phyloP scores from a whole-genome alignment of 2,888 invertebrate genomes.

The Pherbina coryleti region DNA sequence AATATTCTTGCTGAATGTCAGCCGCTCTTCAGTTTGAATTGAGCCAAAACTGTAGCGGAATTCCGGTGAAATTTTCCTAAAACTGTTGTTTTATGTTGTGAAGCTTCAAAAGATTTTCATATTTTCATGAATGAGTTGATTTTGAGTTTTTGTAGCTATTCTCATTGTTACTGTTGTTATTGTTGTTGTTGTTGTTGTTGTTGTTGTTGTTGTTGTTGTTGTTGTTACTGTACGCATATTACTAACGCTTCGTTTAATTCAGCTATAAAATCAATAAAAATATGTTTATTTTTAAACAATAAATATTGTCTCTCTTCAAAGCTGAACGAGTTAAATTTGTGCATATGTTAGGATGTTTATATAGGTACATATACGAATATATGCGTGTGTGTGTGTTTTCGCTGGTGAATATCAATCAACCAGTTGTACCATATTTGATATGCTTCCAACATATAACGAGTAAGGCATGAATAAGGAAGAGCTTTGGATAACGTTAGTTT shows the following conservation, averaged over 20 bases:
- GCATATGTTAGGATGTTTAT: background rate
- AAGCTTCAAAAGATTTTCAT: background rate
- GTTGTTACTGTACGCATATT: background rate
- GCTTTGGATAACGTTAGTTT: no score
- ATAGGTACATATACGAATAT: background rate
- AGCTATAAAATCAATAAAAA: constrained; percentile 22
- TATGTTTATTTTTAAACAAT: constrained; percentile 25
- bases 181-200: no score
- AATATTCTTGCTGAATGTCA: no score
- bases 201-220: background rate
- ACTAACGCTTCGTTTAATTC: background rate
- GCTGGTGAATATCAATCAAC: background rate
- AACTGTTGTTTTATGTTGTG: background rate
- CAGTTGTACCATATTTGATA: no score
- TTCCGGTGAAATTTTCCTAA: background rate
- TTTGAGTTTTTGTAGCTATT: background rate
- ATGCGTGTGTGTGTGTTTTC: background rate
- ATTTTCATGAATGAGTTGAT: background rate
- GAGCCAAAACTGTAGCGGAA: no score
- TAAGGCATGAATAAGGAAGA: no score
- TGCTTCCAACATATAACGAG: no score
- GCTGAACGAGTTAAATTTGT: background rate
- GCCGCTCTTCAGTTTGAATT: no score
- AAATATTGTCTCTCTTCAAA: background rate
- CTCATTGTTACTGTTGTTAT: no score